These are phyloP conservation scores for Auanema sp. DNA, from an alignment of 2,888 invertebrate genomes.

Conservation along the genomic window DNA sequence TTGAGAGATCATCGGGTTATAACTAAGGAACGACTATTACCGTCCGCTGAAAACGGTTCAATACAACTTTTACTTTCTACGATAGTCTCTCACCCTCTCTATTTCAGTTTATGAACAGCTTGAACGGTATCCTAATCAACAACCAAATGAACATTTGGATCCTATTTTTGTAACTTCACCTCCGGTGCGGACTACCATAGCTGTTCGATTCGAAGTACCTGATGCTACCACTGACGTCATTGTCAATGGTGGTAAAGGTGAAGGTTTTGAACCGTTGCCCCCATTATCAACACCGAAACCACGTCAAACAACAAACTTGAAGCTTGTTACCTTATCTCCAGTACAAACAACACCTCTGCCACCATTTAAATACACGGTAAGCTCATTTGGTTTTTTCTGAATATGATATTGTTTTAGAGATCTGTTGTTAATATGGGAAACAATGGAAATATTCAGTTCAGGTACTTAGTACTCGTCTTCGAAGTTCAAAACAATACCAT, in stretches of 20 bases:
- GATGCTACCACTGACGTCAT: conserved; percentile 1
- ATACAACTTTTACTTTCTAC: too few relatives aligned
- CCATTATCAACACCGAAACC: conserved; percentile 2
- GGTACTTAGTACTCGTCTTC: too few relatives aligned
- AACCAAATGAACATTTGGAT: conserved; percentile 34
- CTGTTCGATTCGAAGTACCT: not conserved
- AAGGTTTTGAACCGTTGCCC: conserved; percentile 4
- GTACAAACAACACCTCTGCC: conserved; percentile 23
- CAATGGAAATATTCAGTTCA: too few relatives aligned
- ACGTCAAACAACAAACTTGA: conserved; percentile 17
- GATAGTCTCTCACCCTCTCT: too few relatives aligned
- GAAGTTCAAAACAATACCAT: too few relatives aligned
- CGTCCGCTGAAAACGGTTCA: too few relatives aligned
- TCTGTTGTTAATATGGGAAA: too few relatives aligned
- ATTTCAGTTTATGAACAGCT: conserved; percentile 35
- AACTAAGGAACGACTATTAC: conserved; percentile 17
- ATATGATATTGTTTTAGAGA: too few relatives aligned
- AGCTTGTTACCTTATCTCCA: conserved; percentile 36
- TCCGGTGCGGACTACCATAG: conserved; percentile 28
- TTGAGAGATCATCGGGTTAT: conserved; percentile 13
- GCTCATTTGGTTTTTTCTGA: too few relatives aligned
- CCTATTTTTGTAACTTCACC: conserved; percentile 47
- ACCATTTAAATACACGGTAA: conserved; percentile 32
- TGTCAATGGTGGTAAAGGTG: not conserved
- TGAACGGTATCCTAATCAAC: conserved; percentile 25